Conservation (phyloP, 2,888 invertebrate species). For the Ophion obscuratus region DNA sequence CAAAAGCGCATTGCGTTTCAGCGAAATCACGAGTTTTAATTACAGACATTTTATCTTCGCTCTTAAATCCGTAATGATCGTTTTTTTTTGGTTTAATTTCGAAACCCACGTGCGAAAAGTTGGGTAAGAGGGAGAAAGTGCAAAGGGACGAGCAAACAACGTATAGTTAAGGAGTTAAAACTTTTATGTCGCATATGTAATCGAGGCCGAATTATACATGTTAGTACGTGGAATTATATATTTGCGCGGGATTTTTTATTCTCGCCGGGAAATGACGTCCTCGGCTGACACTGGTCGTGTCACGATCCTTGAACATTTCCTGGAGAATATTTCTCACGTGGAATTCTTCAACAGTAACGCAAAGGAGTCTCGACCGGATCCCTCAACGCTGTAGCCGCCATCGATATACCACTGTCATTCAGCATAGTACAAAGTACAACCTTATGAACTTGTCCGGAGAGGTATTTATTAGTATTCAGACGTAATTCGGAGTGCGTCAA, state of each 20-base stretch:
- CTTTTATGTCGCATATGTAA: conserved; percentile 57
- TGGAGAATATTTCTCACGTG: conserved; percentile 27
- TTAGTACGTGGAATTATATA: conserved; percentile 7
- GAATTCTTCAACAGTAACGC: background rate
- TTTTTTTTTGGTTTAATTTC: too few relatives aligned
- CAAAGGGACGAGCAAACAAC: background rate
- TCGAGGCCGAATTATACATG: conserved; percentile 51
- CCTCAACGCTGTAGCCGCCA: conserved; percentile 18
- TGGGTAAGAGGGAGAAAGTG: background rate
- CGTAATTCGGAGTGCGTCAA: conserved; percentile 56
- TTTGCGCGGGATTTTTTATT: conserved; percentile 30
- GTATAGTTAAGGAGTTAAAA: conserved; percentile 15
- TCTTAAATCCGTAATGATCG: too few relatives aligned
- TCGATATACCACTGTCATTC: conserved; percentile 45
- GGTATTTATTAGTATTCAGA: conserved; percentile 42
- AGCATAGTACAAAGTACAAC: conserved; percentile 13
- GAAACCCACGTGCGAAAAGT: too few relatives aligned
- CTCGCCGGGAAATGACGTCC: conserved; percentile 55
- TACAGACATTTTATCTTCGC: too few relatives aligned
- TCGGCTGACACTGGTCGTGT: conserved; percentile 14
- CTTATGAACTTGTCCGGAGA: conserved; percentile 9
- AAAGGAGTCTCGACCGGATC: conserved; percentile 25
- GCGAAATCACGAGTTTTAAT: too few relatives aligned
- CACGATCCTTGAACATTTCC: conserved; percentile 43
- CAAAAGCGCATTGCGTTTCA: too few relatives aligned